A percentile compares a stretch with the other conserved stretches of the same genome.
Evolutionary conservation across 2,113 vertebrate species (phyloP).

Genomic region (Eleginops maclovinus): DNA sequence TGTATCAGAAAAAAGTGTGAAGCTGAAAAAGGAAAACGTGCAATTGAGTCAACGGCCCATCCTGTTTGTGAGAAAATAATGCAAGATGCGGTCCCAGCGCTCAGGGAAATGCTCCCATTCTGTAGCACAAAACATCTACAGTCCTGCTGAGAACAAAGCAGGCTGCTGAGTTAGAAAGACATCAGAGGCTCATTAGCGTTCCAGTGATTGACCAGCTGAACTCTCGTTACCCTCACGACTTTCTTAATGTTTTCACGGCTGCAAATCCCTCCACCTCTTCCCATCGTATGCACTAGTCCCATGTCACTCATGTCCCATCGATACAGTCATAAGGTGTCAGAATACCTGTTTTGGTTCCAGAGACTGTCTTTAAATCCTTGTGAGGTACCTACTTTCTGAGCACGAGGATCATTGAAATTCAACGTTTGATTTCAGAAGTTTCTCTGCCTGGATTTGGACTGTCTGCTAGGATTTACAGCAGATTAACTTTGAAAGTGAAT

Average conservation of each 20-base stretch:
- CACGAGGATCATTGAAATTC: constrained; percentile 61
- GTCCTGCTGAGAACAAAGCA: constrained; percentile 64
- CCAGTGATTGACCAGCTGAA: constrained; percentile 67
- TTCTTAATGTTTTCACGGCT: constrained; percentile 2
- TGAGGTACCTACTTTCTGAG: constrained; percentile 32
- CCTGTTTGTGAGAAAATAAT: constrained; percentile 2
- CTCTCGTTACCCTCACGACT: constrained; percentile 52
- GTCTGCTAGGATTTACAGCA: constrained; percentile 73
- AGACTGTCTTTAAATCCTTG: constrained; percentile 24
- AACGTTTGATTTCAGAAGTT: constrained; percentile 70
- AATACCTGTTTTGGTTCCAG: constrained; percentile 13
- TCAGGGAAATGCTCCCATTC: constrained; percentile 36
- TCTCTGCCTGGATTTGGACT: constrained; percentile 67
- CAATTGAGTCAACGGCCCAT: neutral
- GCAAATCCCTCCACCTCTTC: neutral
- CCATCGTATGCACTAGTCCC: neutral
- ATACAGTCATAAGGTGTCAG: no score
- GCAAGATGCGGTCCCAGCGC: constrained; percentile 16
- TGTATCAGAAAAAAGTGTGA: neutral
- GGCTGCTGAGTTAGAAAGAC: constrained; percentile 46
- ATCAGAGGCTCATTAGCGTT: constrained; percentile 59
- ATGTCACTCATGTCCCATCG: neutral
- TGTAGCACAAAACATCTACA: constrained; percentile 34
- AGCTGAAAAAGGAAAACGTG: neutral
- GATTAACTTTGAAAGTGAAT: constrained; percentile 80